Evolutionary conservation across 2,113 vertebrate species (phyloP).

Genomic region (Spermophilus dauricus): DNA sequence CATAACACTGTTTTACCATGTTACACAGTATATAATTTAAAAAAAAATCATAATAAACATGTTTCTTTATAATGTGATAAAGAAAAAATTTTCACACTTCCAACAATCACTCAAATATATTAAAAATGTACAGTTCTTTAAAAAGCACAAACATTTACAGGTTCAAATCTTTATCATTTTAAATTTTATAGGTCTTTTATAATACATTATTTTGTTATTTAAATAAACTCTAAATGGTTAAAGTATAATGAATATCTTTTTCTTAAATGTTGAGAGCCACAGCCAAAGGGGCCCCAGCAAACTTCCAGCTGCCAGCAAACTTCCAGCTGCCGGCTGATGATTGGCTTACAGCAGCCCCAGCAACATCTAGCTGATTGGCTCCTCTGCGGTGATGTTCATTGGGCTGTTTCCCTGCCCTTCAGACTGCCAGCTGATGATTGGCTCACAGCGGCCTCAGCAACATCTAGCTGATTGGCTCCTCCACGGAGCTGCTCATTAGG

Average conservation of each 20-base stretch:
- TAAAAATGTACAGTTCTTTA: conserved; percentile 81
- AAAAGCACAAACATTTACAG: conserved; percentile 92
- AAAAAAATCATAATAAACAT: conserved; percentile 80
- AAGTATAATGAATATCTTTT: conserved; percentile 95
- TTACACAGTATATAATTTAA: conserved; percentile 77
- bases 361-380: too few species aligned
- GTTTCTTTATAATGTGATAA: conserved; percentile 78
- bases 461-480: too few species aligned
- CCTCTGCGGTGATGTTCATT: too few species aligned
- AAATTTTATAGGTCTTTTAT: conserved; percentile 99
- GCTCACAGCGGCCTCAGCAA: too few species aligned
- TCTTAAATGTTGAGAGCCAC: too few species aligned
- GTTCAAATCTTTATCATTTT: conserved; percentile 99
- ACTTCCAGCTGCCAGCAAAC: too few species aligned
- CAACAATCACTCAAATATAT: conserved; percentile 77
- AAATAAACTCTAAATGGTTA: conserved; percentile 95
- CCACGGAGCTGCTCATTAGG: too few species aligned
- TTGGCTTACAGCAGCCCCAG: too few species aligned
- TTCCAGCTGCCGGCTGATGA: too few species aligned
- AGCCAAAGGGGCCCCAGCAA: too few species aligned
- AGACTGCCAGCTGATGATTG: too few species aligned
- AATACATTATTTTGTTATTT: conserved; percentile 99
- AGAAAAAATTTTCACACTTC: conserved; percentile 74
- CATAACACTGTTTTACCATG: conserved; percentile 77
- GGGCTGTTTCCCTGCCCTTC: too few species aligned